These are phyloP conservation scores for Mamestra brassicae DNA, from an alignment of 2,888 invertebrate genomes.

Conservation along the genomic window DNA sequence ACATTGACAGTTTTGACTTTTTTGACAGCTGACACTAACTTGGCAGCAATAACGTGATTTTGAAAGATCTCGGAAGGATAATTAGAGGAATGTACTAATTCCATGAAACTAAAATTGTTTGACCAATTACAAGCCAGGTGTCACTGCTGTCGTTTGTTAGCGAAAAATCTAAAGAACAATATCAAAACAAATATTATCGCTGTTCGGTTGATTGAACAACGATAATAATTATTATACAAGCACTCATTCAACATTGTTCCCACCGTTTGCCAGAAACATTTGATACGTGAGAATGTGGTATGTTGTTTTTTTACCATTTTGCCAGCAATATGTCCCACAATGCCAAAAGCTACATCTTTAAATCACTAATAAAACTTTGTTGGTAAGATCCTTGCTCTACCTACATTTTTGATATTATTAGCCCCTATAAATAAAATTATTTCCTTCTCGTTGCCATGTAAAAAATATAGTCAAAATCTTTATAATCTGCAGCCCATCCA, in stretches of 20 bases:
- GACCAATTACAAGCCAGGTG: background rate
- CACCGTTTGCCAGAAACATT: too few species aligned
- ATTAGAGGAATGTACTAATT: background rate
- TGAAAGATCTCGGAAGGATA: too few species aligned
- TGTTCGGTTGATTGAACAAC: too few species aligned
- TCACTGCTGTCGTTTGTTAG: background rate
- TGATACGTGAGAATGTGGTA: too few species aligned
- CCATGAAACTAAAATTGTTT: background rate
- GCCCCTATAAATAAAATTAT: too few species aligned
- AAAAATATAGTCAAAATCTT: background rate
- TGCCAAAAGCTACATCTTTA: background rate
- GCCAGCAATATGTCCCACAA: too few species aligned
- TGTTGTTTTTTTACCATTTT: too few species aligned
- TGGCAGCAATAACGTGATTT: too few species aligned
- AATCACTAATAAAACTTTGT: background rate
- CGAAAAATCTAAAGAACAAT: background rate
- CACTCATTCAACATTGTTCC: too few species aligned
- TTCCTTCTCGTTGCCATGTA: conserved; percentile 8
- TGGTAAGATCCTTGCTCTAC: background rate
- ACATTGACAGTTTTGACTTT: too few species aligned
- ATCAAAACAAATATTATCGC: background rate
- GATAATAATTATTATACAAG: background rate
- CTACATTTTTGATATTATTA: background rate
- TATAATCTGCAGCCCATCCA: background rate
- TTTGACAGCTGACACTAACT: too few species aligned